Evolutionary conservation across 1,140 invertebrate species (phyloP).

Genomic region (Scaptomyza hsui): DNA sequence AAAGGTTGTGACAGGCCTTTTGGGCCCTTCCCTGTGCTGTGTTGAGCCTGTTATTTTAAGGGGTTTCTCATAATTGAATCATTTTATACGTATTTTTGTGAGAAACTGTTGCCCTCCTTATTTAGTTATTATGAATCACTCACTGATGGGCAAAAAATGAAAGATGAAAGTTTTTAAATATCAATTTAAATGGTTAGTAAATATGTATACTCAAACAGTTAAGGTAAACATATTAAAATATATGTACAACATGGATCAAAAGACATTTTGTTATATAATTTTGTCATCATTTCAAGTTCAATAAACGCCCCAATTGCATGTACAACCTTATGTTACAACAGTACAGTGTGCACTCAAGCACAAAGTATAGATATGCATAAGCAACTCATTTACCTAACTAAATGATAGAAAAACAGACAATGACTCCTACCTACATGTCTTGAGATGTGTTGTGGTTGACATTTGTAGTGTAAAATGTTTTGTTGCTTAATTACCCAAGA

Average conservation of each 20-base stretch:
- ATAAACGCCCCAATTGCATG: slow-evolving; percentile 33
- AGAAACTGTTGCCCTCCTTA: neutral
- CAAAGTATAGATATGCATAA: slow-evolving; percentile 23
- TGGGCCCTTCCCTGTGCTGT: neutral
- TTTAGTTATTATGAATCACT: neutral
- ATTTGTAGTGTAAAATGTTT: slow-evolving; percentile 5
- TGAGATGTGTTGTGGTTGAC: slow-evolving; percentile 1
- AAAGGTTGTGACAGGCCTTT: slow-evolving; percentile 56
- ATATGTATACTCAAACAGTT: no score
- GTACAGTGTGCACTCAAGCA: slow-evolving; percentile 1
- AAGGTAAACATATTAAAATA: no score
- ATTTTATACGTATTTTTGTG: neutral
- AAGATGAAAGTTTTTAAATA: slow-evolving; percentile 7
- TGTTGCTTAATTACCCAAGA: slow-evolving; percentile 29
- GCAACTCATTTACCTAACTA: slow-evolving; percentile 1
- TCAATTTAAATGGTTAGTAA: no score
- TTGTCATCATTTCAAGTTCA: slow-evolving; percentile 52
- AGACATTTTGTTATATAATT: neutral
- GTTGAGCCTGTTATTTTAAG: slow-evolving; percentile 2
- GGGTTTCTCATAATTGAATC: slow-evolving; percentile 27
- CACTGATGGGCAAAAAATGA: slow-evolving; percentile 9
- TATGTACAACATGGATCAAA: neutral
- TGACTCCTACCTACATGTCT: slow-evolving; percentile 8
- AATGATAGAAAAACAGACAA: neutral
- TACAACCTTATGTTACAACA: neutral